These are phyloP conservation scores for Bolinopsis microptera DNA, from an alignment of 37 sponge, comb jelly and placozoan genomes.

Conservation along the genomic window DNA sequence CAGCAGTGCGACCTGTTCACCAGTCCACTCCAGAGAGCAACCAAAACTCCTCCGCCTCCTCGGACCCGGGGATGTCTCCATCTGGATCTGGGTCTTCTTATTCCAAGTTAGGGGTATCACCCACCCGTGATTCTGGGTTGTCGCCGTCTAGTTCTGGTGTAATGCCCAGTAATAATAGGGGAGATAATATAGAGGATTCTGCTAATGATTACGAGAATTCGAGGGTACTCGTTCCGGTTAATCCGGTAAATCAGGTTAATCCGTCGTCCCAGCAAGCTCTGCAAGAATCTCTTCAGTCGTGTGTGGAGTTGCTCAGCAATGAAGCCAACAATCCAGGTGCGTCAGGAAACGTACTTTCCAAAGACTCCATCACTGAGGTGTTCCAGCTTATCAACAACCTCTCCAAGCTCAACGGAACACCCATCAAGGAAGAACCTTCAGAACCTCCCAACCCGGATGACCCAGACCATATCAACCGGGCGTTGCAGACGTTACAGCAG, in stretches of 20 bases:
- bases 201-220: neutral
- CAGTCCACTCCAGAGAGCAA: neutral
- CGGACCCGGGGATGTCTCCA: neutral
- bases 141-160: neutral
- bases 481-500: conserved; percentile 4
- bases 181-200: neutral
- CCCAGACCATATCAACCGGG: neutral
- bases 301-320: conserved; percentile 37
- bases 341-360: neutral
- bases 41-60: neutral
- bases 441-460: neutral
- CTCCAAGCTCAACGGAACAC: neutral
- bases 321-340: neutral
- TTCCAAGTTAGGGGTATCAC: neutral
- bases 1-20: neutral
- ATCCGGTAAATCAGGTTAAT: no score
- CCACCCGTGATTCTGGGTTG: neutral
- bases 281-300: conserved; percentile 16
- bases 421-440: neutral
- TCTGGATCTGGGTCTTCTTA: neutral
- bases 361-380: conserved; percentile 42
- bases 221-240: neutral
- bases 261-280: neutral
- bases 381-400: conserved; percentile 59
- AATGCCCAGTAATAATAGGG: neutral